Evolutionary conservation across 2,888 invertebrate genomes (phyloP).

Genomic region (Taenaris catops): DNA sequence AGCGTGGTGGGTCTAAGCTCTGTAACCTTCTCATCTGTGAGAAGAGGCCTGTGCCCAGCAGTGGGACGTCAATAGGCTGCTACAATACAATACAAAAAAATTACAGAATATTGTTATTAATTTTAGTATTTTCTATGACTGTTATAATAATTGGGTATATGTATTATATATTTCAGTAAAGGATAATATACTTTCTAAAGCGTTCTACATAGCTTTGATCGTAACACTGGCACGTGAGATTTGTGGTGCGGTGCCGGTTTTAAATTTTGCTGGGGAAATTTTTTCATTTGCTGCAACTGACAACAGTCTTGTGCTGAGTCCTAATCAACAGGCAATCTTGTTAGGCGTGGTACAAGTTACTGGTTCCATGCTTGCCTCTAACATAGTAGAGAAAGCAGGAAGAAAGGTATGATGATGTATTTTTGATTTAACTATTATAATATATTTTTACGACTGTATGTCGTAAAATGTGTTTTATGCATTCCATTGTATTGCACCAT

Average conservation of each 20-base stretch:
- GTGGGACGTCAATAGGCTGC: too few species aligned
- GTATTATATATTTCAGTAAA: constrained; percentile 57
- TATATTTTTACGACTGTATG: too few species aligned
- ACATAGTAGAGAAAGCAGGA: constrained; percentile 55
- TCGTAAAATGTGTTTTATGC: too few species aligned
- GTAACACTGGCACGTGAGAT: constrained; percentile 50
- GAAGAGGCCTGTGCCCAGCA: too few species aligned
- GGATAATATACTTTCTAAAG: constrained; percentile 51
- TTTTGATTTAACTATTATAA: too few species aligned
- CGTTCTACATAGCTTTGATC: constrained; percentile 51
- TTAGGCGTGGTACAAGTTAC: constrained; percentile 57
- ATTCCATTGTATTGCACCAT: too few species aligned
- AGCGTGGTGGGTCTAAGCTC: too few species aligned
- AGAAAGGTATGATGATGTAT: constrained; percentile 53
- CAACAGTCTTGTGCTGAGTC: constrained; percentile 39
- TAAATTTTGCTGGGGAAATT: constrained; percentile 66
- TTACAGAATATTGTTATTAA: too few species aligned
- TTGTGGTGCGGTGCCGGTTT: constrained; percentile 57
- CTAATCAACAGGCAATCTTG: constrained; percentile 67
- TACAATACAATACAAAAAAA: too few species aligned
- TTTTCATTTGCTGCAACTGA: constrained; percentile 47
- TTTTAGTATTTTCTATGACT: too few species aligned
- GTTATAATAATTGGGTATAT: too few species aligned
- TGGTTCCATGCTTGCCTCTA: constrained; percentile 51
- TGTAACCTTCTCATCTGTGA: too few species aligned